Base-by-base conservation (phyloP, 2,113 vertebrate genomes). In the Chlorodrepanis virens region DNA sequence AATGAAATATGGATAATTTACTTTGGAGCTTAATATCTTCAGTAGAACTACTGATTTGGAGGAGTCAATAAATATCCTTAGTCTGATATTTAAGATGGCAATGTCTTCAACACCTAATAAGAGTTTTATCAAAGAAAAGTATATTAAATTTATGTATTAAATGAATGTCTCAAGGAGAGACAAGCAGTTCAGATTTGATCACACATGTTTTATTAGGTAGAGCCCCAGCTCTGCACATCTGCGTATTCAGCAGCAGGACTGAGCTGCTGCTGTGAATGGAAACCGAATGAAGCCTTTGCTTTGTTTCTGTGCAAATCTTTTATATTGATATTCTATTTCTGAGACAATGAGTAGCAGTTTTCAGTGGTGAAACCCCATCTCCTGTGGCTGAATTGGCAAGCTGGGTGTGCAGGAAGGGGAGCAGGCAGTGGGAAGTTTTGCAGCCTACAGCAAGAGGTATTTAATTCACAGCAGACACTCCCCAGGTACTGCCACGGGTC, bases 181-280 rank as follows among this genome's bases (percentile, higher is more conserved):
- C 87, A 87, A 83, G 84, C 65, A 83, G 84, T n/a, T 89, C 94
- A 94, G 87, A 91, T 97, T 92, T 71, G 95, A 94, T 95, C 87
- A 74, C 74, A 53, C 7, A 1, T 52, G 54, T 86, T 95, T 95
- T 83, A 95, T 96, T 93, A 94, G 92, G 75, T 3, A 65, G 54
- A 88, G 68, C 14, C n/a, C 39, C 86, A 77, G 94, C 84, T 82
- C 50, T 69, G 69, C 25, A 63, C 49, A n/a, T 57, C 59, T 77
- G 72, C 1, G 3, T 47, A 47, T 92, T 83, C 76, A 95, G 81
- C 68, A 74, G 83, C 50, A 54, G 71, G 72, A 89, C 67, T 89
- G 88, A 90, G 54, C 59, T 77, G 85, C 50, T 33, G 69, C 89
- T 83, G 42, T 19, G 64, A 93, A 89, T 77, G 71, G 83, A 91